Evolutionary conservation across 2,888 invertebrate genomes (phyloP), one percentile per base, ranked within the genome.

Genomic region (Caenorhabditis wallacei): DNA sequence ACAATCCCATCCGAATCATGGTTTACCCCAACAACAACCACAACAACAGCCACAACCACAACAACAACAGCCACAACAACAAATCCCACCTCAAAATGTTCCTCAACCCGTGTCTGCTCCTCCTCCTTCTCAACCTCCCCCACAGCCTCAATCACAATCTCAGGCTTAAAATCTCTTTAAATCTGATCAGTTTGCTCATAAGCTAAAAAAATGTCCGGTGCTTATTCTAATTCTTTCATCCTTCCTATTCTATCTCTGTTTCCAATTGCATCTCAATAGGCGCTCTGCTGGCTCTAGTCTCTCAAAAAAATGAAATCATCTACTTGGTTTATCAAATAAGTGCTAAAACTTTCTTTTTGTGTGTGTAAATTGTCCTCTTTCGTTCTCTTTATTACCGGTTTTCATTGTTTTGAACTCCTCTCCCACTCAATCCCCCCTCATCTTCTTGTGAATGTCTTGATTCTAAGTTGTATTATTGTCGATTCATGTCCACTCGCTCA

Each of bases 371-470:
- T 66, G 37, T 53, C 66, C 11, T 40, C 18, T 35, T 18, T 63
- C 51, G 59, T 26, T 51, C 51, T 64, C 48, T 57, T 16, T 35
- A 30, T 48, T 71, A 59, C 69, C 56, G 69, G 69, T 69, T 56
- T 43, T 54, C 40, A 8, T 26, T 46, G 13, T 2, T 5, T 51
- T 56, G 56, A 69, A 69, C 56, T 56, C 69, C 16, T 18, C 18
- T n/a, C n/a, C n/a, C n/a, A n/a, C n/a, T n/a, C n/a, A n/a, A n/a
- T n/a, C n/a, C n/a, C n/a, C n/a, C 40, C 24, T 7, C 16, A 40
- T 40, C 26, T 46, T 48, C 16, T 51, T 40, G 20, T 40, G 20
- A 35, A 24, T 37, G 53, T 22, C 37, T 66, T 35, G 30, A 66
- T 53, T 53, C 24, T 53, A 53, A 66, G 26, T 66, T 66, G 53